Conservation (phyloP, 2,113 vertebrate genomes). For the Rhodinocichla rosea region DNA sequence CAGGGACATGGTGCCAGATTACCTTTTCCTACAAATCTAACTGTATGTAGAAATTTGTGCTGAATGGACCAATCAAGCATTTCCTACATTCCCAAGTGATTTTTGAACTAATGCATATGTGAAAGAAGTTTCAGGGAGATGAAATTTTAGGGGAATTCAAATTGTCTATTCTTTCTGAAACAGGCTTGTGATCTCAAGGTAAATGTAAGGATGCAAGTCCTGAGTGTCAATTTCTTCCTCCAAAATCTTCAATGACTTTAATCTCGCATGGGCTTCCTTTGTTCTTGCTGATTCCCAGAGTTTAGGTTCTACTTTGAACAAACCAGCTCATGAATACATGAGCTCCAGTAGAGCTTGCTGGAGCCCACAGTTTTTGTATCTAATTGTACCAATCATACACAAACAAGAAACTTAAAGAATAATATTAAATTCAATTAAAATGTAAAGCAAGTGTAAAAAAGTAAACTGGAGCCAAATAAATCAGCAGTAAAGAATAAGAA, state of each 20-base stretch:
- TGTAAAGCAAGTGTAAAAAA: neutral
- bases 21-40: neutral
- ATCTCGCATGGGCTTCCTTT: neutral
- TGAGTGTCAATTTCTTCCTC: neutral
- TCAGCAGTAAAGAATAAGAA: neutral
- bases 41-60: neutral
- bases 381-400: neutral
- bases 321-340: neutral
- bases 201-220: neutral
- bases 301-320: neutral
- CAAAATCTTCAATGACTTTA: neutral
- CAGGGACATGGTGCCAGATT: neutral
- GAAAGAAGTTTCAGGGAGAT: neutral
- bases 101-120: neutral
- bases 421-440: neutral
- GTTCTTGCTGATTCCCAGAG: neutral
- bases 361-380: neutral
- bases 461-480: neutral
- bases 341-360: neutral
- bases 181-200: neutral
- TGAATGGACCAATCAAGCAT: rapidly evolving
- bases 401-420: neutral
- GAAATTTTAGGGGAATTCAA: neutral
- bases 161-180: neutral
- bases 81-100: neutral